Evolutionary conservation across 2,797 vertebrate species (phyloP).

Genomic region (Syncerus caffer): DNA sequence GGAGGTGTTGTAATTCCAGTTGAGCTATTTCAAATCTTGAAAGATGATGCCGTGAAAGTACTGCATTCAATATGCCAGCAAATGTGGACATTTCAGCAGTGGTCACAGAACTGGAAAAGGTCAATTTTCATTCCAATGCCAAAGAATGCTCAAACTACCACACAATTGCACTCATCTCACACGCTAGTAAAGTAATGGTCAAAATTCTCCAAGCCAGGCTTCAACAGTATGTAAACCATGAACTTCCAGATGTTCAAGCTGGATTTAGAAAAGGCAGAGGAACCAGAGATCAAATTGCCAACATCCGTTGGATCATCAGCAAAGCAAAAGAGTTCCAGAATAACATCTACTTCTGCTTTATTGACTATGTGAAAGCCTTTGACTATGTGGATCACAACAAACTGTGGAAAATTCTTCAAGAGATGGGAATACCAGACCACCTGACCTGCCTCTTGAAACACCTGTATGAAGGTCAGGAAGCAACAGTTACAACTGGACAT

Average conservation of each 20-base stretch:
- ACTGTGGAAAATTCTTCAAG: not conserved
- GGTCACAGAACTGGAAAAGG: not conserved
- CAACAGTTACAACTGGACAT: not conserved
- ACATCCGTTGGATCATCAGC: not conserved
- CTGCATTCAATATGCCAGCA: not conserved
- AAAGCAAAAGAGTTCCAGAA: not conserved
- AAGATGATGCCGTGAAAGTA: not conserved
- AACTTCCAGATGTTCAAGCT: not conserved
- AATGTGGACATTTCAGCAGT: not conserved
- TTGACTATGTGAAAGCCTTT: not conserved
- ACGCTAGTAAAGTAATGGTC: accelerated
- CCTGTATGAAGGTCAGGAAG: not conserved
- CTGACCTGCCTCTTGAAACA: not conserved
- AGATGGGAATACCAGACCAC: not conserved
- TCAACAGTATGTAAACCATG: not conserved
- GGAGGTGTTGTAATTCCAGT: not conserved
- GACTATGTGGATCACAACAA: not conserved
- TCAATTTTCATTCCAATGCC: not conserved
- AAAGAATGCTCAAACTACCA: not conserved
- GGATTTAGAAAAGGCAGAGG: not conserved
- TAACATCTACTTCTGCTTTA: not conserved
- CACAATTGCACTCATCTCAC: not conserved
- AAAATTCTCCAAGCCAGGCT: not conserved
- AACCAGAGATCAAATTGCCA: not conserved
- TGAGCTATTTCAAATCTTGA: not conserved